A percentile compares a stretch with the other conserved stretches of the same genome.
Conservation (phyloP, 1,140 invertebrate species). For the Diachasma alloeum region DNA sequence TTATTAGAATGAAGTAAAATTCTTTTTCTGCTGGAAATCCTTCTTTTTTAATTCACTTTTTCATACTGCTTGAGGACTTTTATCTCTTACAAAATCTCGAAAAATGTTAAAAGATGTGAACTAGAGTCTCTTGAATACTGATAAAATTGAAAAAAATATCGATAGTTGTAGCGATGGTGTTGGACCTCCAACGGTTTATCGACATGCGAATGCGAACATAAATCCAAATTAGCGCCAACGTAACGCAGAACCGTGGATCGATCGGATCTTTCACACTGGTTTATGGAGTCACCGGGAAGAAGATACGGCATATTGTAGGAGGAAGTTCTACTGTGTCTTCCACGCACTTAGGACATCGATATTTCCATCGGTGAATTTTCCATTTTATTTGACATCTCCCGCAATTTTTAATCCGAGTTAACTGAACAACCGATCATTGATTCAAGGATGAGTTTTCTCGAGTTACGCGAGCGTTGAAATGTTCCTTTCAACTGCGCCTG, state of each 20-base stretch:
- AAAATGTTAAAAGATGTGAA: background rate
- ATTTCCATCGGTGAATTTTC: background rate
- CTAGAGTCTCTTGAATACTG: background rate
- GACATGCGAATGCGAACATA: slow-evolving; percentile 51
- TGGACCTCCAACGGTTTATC: slow-evolving; percentile 12
- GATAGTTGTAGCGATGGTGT: slow-evolving; percentile 2
- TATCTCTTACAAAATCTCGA: background rate
- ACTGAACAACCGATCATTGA: too few relatives aligned
- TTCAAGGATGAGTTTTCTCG: too few relatives aligned
- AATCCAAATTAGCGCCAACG: slow-evolving; percentile 55
- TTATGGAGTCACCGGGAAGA: background rate
- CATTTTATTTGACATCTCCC: too few relatives aligned
- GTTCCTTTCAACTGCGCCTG: too few relatives aligned
- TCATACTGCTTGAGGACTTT: background rate
- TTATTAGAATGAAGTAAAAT: too few relatives aligned
- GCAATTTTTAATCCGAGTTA: too few relatives aligned
- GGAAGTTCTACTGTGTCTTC: background rate
- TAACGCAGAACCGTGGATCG: slow-evolving; percentile 35
- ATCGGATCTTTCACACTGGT: slow-evolving; percentile 30
- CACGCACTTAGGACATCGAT: background rate
- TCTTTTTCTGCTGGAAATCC: too few relatives aligned
- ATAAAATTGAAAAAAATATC: background rate
- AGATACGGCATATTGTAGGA: background rate
- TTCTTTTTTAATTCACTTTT: too few relatives aligned
- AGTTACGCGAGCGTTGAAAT: too few relatives aligned